Evolutionary conservation across 2,113 vertebrate species (phyloP), one percentile per base, ranked within the genome.

Genomic region (Microtus montanus): DNA sequence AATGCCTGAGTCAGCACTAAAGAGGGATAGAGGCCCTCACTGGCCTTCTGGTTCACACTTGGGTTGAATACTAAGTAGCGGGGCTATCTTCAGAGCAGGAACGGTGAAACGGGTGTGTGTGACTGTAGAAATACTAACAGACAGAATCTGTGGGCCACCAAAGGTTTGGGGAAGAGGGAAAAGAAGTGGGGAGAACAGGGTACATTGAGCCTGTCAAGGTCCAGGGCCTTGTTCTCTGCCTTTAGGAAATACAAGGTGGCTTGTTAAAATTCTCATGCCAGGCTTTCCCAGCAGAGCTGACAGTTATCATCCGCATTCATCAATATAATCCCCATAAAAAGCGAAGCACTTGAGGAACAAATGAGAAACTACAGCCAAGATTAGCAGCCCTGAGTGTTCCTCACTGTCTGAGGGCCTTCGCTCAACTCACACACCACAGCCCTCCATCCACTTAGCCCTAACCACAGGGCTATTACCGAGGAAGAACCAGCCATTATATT

Each of bases 241-340:
- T 66, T 92, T 17, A 11, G 77, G 66, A 94, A 73, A 73, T 20
- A 38, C 1, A 10, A 87, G 89, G 83, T 33, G n/a, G 47, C 44
- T 58, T 54, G 87, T 77, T 89, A 44, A 52, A 19, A 96, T 90
- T 7, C 80, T 94, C 88, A 17, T n/a, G 3, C 22, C 92, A 83
- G 33, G 89, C 24, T 3, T 75, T 12, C 1, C 75, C 41, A 77
- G 17, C 61, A 7, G 87, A 58, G 26, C 61, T 90, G 87, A 13
- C 87, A 7, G 87, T 35, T 84, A 5, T 17, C 71, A 77, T 90
- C 92, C 91, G 4, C 80, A 74, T 75, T 54, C 93, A 90, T 49
- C 96, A 95, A 91, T 0, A 58, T 78, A 94, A 93, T 0, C 52
- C 93, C 86, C 95, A 47, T 87, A 85, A 94, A 95, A 96, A 96